phyloP scores from a whole-genome alignment of 2,797 vertebrate genomes.

The Muscicapa striata region DNA sequence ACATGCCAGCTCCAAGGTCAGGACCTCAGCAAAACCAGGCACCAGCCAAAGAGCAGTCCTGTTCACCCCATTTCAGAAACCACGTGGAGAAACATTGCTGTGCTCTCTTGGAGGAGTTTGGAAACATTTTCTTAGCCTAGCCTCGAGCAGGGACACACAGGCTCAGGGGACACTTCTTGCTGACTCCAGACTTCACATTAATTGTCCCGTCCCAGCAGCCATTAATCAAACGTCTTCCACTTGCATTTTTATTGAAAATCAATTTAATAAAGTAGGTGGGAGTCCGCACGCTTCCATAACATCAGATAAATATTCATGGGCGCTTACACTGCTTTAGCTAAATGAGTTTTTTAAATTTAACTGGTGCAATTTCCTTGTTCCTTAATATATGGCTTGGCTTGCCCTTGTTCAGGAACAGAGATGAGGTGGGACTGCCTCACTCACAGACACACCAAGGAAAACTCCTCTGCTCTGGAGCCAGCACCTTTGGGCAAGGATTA shows the following conservation, averaged over 20 bases:
- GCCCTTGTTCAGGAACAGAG: neutral
- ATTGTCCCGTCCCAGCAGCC: neutral
- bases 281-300: constrained; percentile 43
- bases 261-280: constrained; percentile 70
- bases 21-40: neutral
- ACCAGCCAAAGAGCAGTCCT: neutral
- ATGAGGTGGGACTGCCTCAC: neutral
- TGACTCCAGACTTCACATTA: constrained; percentile 47
- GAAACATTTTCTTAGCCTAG: neutral
- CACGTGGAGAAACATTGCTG: neutral
- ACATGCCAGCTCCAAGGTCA: neutral
- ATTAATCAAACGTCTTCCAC: constrained; percentile 55
- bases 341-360: constrained; percentile 59
- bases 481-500: neutral
- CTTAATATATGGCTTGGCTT: constrained; percentile 21
- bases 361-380: constrained; percentile 38
- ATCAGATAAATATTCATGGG: constrained; percentile 66
- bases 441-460: neutral
- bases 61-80: neutral
- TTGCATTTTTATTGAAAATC: constrained; percentile 68
- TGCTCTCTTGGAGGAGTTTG: neutral
- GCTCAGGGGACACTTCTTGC: constrained; percentile 35
- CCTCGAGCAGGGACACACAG: neutral
- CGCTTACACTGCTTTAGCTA: constrained; percentile 45
- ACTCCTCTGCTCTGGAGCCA: neutral